Base-by-base conservation (phyloP, 92 coral and sea anemone species). In the Zoanthus sociatus region DNA sequence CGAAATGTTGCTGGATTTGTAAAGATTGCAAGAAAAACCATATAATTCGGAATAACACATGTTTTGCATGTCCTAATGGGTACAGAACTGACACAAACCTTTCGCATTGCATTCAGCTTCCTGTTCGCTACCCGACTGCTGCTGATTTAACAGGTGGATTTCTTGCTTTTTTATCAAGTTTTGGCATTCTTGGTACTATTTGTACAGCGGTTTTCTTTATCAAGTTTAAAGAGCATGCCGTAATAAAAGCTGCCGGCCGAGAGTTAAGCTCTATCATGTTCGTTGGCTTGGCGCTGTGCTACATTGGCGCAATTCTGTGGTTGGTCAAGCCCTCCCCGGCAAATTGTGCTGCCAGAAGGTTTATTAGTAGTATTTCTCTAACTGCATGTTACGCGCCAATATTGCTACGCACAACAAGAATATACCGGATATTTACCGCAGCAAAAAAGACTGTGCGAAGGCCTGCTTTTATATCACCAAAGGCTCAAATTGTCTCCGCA, bases 1-100 rank as follows among this genome's bases (percentile, higher is more conserved):
- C 94, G 46, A 78, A 54, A 51, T 96, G 98, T 58, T 96, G 98
- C 84, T 96, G 98, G 98, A 45, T 58, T 6, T 96, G 98, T 77
- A 82, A 76, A 60, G 45, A 37, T 54, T 96, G 98, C 68, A 87
- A 72, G 42, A 42, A 42, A 37, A 88, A 87, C 18, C 87, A 90
- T 51, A 84, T 84, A 33, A 87, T 96, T 21, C 44, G 42, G 69
- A 94, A 96, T 67, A 87, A 89, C 79, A 89, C 94, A 10, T 96
- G 98, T 68, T 48, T 26, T 16, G 70, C 87, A 17, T 94, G 98
- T 55, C 89, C 92, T 1, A 79, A 16, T 33, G 98, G 98, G 1
- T 86, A 84, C 82, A 67, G 79, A 46, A 90, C 98, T 74, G 83
- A 88, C 77, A 68, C 51, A 16, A 89, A 85, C 76, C 70, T 88